Evolutionary conservation across 2,797 vertebrate species (phyloP).

Genomic region (Sylvilagus floridanus): DNA sequence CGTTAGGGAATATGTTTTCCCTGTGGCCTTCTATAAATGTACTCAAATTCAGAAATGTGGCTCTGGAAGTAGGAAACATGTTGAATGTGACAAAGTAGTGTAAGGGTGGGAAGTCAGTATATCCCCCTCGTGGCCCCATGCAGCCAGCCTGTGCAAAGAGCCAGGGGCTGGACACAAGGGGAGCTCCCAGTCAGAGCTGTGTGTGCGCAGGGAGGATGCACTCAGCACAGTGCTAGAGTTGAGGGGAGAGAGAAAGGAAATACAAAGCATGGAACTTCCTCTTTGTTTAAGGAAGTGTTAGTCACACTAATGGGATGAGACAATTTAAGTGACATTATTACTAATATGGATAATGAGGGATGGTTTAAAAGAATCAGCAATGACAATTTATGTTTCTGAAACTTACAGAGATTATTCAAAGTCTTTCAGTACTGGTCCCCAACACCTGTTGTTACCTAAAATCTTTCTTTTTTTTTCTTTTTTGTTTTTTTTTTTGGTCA

Average conservation of each 20-base stretch:
- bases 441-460: too few species aligned
- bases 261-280: neutral
- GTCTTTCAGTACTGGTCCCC: too few species aligned
- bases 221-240: neutral
- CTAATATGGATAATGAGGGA: neutral
- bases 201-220: neutral
- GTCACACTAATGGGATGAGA: neutral
- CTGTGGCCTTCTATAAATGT: neutral
- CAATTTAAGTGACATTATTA: neutral
- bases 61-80: neutral
- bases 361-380: neutral
- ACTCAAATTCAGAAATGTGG: neutral
- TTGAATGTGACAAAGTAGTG: neutral
- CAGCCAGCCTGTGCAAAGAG: neutral
- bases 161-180: neutral
- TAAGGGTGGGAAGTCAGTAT: neutral
- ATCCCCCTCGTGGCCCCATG: fast-evolving
- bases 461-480: too few species aligned
- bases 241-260: neutral
- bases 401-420: neutral
- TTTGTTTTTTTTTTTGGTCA: too few species aligned
- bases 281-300: neutral
- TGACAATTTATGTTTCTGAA: neutral
- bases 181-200: neutral
- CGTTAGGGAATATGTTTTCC: neutral